Conservation (phyloP, 2,888 invertebrate genomes). For the Acrobeloides nanus region DNA sequence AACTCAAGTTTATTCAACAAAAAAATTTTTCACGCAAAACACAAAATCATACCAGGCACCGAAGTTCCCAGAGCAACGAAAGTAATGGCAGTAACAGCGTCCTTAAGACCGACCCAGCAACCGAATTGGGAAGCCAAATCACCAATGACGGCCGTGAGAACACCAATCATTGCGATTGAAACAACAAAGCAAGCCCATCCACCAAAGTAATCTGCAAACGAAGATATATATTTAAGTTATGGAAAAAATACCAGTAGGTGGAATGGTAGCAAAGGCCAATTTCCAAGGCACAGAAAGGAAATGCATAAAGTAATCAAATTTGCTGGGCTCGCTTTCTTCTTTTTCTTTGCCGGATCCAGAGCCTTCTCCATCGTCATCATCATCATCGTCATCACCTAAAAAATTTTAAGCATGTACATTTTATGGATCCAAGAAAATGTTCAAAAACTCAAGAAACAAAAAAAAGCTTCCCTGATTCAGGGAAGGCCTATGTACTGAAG, state of each 20-base stretch:
- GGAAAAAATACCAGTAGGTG: constrained; percentile 70
- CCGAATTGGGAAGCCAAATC: constrained; percentile 96
- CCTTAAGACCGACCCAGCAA: constrained; percentile 88
- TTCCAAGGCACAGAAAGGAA: constrained; percentile 96
- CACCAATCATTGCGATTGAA: constrained; percentile 83
- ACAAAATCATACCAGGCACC: constrained; percentile 77
- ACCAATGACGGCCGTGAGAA: constrained; percentile 90
- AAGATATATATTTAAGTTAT: not conserved
- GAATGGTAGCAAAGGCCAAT: constrained; percentile 89
- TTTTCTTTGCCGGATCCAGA: constrained; percentile 12
- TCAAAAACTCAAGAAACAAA: constrained; percentile 54
- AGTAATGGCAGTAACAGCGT: constrained; percentile 91
- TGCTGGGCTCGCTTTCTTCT: constrained; percentile 63
- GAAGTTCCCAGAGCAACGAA: constrained; percentile 97
- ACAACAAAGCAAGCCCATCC: constrained; percentile 91
- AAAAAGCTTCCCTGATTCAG: too few relatives aligned
- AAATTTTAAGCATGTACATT: not conserved
- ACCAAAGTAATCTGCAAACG: constrained; percentile 70
- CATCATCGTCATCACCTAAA: constrained; percentile 43
- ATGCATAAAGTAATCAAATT: constrained; percentile 88
- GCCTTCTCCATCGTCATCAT: constrained; percentile 38
- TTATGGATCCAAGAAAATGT: not conserved
- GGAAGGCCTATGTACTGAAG: too few relatives aligned
- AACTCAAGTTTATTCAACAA: constrained; percentile 5
- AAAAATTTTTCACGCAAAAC: not conserved